Base-by-base conservation (phyloP, 2,113 vertebrate species). In the Clarias gariepinus region DNA sequence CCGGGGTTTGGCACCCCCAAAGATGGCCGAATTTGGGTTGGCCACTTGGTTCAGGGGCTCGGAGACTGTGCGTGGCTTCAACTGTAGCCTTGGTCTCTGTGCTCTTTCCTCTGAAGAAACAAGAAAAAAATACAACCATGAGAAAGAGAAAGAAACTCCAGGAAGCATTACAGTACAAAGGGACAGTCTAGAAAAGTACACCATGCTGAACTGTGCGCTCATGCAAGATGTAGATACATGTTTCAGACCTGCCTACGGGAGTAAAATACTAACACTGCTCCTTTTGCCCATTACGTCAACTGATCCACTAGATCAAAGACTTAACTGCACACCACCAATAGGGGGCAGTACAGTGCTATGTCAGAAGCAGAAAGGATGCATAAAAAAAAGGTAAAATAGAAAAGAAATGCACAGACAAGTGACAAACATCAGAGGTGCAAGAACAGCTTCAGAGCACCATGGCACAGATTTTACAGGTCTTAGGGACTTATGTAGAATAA, bases 31-130 rank as follows among this genome's bases (percentile, higher is more conserved):
- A 92, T 99, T 96, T 8, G 98, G 98, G 92, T 99, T 99, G 96
- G 98, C 98, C 93, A 99, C 98, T 96, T 99, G 98, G 91, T 99
- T 99, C 92, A 99, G 97, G 81, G 98, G 98, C 6, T 95, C 98
- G 1, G 93, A 96, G 66, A 99, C 97, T 85, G 98, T 99, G 87
- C 98, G 96, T 57, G 98, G 98, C 92, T 99, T 99, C 93, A 99
- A 96, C 95, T 99, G 98, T 85, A 99, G 96, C 85, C 96, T 95
- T 58, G 98, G 98, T 47, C 98, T 96, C 95, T 98, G 97, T 83
- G 98, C 98, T 87, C 98, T 92, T 92, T 99, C 98, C 96, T 99
- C 98, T 99, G 93, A 4, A 28, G 36, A 84, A 25, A 88, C 55
- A 86, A 3, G 57, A 30, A 16, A 30, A 16, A 71, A 53, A 60